These are phyloP conservation scores for Ovis canadensis DNA, from an alignment of 2,113 vertebrate species.

Conservation along the genomic window DNA sequence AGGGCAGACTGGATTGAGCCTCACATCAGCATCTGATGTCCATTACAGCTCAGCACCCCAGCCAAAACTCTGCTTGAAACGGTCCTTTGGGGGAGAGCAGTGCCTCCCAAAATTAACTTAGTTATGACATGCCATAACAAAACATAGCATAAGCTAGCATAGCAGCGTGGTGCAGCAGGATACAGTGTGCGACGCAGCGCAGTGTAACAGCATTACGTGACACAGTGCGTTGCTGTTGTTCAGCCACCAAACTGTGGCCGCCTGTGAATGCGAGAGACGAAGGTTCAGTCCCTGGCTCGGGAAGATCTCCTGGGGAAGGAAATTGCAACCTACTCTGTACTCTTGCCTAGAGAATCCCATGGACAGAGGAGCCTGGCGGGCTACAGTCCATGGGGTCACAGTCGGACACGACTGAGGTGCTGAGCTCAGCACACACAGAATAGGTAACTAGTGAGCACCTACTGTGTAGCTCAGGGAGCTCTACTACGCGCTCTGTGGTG, in stretches of 20 bases:
- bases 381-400: background rate
- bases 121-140: background rate
- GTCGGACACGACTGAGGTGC: rapidly evolving
- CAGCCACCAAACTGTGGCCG: background rate
- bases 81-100: background rate
- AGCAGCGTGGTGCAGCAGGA: background rate
- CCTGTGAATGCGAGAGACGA: rapidly evolving
- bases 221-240: background rate
- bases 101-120: background rate
- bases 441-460: background rate
- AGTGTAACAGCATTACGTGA: too few relatives aligned
- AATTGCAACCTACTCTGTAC: background rate
- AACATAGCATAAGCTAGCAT: rapidly evolving
- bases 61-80: background rate
- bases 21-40: background rate
- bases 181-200: rapidly evolving
- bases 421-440: background rate
- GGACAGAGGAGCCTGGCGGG: background rate
- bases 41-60: background rate
- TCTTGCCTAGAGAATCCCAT: background rate
- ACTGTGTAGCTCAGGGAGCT: rapidly evolving
- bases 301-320: background rate
- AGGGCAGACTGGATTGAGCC: rapidly evolving
- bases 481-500: background rate
- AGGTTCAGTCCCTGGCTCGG: background rate